phyloP scores from a whole-genome alignment of 2,888 invertebrate genomes.

The Perizoma flavofasciatum region DNA sequence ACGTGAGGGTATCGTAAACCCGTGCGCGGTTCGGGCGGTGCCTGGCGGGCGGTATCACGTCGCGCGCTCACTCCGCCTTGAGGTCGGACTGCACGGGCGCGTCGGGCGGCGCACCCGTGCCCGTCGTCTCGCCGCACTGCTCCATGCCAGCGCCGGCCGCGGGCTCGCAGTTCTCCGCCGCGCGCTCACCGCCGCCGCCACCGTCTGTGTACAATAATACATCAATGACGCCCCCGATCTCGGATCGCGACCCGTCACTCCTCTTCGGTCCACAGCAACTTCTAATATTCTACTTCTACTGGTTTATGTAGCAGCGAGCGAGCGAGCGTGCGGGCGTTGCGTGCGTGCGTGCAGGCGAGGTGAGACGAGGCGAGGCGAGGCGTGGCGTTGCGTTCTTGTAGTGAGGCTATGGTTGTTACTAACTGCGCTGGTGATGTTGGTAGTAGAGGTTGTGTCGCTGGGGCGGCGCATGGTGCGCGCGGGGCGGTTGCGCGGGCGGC shows the following conservation, averaged over 20 bases:
- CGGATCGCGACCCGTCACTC: constrained; percentile 8
- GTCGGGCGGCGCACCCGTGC: constrained; percentile 44
- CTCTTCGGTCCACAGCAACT: constrained; percentile 16
- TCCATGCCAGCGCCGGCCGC: constrained; percentile 48
- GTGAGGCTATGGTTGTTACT: constrained; percentile 48
- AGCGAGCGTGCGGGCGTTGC: constrained; percentile 21
- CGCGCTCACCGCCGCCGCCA: constrained; percentile 60
- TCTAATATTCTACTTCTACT: constrained; percentile 14
- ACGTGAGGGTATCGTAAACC: constrained; percentile 33
- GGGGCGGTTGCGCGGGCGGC: constrained; percentile 48
- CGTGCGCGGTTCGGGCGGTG: constrained; percentile 40
- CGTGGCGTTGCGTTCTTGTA: constrained; percentile 6
- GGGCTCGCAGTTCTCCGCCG: constrained; percentile 53
- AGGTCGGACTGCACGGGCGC: constrained; percentile 44
- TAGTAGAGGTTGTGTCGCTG: constrained; percentile 67
- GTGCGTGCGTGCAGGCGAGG: constrained; percentile 12
- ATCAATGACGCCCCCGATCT: constrained; percentile 19
- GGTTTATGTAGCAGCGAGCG: constrained; percentile 14
- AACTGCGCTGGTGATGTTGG: constrained; percentile 78
- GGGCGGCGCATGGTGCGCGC: constrained; percentile 52
- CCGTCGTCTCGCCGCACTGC: constrained; percentile 54
- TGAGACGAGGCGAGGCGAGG: constrained; percentile 4
- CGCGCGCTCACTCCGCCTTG: constrained; percentile 61
- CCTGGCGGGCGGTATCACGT: constrained; percentile 35
- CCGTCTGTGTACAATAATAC: constrained; percentile 48